Percentiles rank a stretch among this genome's conserved stretches.
These are phyloP conservation scores for Noctilio leporinus DNA, from an alignment of 2,113 vertebrate genomes.

Conservation along the genomic window DNA sequence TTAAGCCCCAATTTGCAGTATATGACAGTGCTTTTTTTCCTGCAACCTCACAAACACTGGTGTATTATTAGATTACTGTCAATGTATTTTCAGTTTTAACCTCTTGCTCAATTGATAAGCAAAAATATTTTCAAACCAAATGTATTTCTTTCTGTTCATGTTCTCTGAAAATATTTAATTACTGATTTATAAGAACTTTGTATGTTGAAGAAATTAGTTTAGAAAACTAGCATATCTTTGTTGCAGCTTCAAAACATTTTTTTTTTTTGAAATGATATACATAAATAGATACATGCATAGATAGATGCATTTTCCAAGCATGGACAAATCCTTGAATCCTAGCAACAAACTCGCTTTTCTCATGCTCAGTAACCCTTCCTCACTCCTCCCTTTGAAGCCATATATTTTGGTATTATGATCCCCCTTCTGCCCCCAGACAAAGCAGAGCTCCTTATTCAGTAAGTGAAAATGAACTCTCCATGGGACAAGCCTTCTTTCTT, in stretches of 20 bases:
- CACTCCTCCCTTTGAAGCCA: not conserved
- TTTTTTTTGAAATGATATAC: too few species aligned
- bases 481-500: not conserved
- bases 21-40: not conserved
- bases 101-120: not conserved
- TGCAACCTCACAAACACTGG: not conserved
- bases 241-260: not conserved
- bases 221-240: not conserved
- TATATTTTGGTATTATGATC: not conserved
- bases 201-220: not conserved
- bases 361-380: not conserved
- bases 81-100: not conserved
- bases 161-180: not conserved
- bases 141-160: not conserved
- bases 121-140: not conserved
- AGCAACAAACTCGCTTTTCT: not conserved
- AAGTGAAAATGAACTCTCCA: not conserved
- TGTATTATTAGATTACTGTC: not conserved
- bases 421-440: accelerated
- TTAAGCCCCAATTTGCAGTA: not conserved
- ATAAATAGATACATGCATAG: not conserved
- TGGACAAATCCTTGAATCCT: not conserved
- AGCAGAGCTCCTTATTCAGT: not conserved
- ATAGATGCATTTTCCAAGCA: not conserved
- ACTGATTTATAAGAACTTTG: not conserved